Percentiles rank a stretch among this genome's conserved stretches.
Conservation (phyloP, 2,888 invertebrate species). For the Catocala fraxini region DNA sequence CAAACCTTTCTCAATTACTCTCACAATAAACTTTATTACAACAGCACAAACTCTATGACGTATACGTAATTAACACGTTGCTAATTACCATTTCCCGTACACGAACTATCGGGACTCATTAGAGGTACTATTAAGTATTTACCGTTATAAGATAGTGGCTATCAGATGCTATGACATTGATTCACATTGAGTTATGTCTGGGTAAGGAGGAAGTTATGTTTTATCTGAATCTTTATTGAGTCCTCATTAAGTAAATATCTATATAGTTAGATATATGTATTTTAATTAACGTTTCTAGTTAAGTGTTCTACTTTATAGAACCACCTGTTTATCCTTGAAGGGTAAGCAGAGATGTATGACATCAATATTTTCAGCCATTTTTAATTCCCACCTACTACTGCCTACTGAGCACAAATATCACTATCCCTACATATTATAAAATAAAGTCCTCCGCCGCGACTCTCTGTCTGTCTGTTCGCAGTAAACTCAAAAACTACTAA, state of each 20-base stretch:
- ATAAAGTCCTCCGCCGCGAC: too few relatives aligned
- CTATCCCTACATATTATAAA: too few relatives aligned
- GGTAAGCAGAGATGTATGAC: not conserved
- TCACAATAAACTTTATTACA: conserved; percentile 42
- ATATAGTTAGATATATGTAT: not conserved
- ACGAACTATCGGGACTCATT: conserved; percentile 41
- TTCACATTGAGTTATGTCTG: conserved; percentile 43
- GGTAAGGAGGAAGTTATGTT: conserved; percentile 25
- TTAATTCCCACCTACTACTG: too few relatives aligned
- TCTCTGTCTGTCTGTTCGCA: too few relatives aligned
- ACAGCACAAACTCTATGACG: conserved; percentile 43
- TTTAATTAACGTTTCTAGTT: too few relatives aligned
- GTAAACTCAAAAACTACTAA: too few relatives aligned
- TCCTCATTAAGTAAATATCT: not conserved
- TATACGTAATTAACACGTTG: conserved; percentile 45
- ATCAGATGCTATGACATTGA: conserved; percentile 48
- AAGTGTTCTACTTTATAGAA: not conserved
- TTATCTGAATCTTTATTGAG: conserved; percentile 14
- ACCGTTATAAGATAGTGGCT: conserved; percentile 47
- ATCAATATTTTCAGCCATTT: too few relatives aligned
- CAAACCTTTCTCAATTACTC: conserved; percentile 29
- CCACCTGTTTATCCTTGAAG: not conserved
- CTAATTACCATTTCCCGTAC: conserved; percentile 52
- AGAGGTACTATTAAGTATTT: conserved; percentile 47
- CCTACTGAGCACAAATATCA: too few relatives aligned